These are phyloP conservation scores for Sinotaia quadrata DNA, from an alignment of 2,888 invertebrate genomes.

Conservation along the genomic window DNA sequence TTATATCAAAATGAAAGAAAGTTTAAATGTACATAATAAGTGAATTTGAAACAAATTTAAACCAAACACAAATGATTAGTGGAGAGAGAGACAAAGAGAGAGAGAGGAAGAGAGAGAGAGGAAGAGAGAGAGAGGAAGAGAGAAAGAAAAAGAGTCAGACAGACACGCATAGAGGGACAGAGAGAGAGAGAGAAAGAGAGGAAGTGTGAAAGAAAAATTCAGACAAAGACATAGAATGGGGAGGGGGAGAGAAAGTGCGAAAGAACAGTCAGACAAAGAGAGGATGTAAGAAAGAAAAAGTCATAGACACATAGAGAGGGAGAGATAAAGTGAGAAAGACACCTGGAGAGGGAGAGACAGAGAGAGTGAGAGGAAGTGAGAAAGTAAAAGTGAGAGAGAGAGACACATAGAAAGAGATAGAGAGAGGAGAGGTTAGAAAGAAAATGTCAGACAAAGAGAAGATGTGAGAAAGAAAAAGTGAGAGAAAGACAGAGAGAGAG, in stretches of 20 bases:
- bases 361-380: not conserved
- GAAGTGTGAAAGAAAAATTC: not conserved
- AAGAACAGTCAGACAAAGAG: not conserved
- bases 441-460: not conserved
- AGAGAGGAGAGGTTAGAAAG: not conserved
- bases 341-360: not conserved
- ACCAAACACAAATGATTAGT: not conserved
- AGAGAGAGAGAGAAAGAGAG: constrained; percentile 1
- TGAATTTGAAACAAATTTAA: no score
- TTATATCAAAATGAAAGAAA: no score
- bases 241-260: not conserved
- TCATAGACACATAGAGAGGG: constrained; percentile 8
- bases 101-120: constrained; percentile 7
- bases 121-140: constrained; percentile 20
- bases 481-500: not conserved
- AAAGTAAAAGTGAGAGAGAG: not conserved
- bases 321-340: constrained; percentile 4
- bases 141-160: not conserved
- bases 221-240: not conserved
- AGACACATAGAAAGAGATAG: constrained; percentile 2
- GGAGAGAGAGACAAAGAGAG: constrained; percentile 12
- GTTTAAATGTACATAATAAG: no score
- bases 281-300: constrained; percentile 3
- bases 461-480: not conserved
- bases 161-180: not conserved